A percentile compares a stretch with the other conserved stretches of the same genome.
These are phyloP conservation scores for Escarpia spicata DNA, from an alignment of 2,888 invertebrate species.

Conservation along the genomic window DNA sequence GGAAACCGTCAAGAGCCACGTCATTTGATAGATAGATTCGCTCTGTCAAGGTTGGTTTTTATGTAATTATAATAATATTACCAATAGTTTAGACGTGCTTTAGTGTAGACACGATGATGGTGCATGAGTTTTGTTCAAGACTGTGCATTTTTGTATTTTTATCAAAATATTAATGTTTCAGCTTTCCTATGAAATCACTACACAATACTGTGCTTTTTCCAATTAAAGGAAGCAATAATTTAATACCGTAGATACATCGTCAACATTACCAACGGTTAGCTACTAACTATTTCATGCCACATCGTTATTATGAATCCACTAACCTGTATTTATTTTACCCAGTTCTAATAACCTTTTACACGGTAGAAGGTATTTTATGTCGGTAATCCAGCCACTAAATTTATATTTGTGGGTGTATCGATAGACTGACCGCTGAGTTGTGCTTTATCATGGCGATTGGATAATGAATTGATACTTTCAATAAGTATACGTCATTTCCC, in stretches of 20 bases:
- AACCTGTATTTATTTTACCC: neutral
- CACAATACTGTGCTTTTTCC: too few species aligned
- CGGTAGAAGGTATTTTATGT: neutral
- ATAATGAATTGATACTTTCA: neutral
- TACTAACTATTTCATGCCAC: too few species aligned
- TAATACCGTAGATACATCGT: neutral
- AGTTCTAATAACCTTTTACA: neutral
- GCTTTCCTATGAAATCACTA: too few species aligned
- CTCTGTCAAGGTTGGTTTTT: slow-evolving; percentile 3
- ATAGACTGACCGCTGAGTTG: too few species aligned
- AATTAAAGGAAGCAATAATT: too few species aligned
- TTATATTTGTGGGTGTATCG: neutral
- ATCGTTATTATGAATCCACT: neutral
- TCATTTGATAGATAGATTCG: neutral
- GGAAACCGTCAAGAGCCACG: neutral
- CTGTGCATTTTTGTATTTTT: too few species aligned
- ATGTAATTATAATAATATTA: neutral
- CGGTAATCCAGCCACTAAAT: neutral
- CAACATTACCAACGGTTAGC: too few species aligned
- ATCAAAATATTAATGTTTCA: too few species aligned
- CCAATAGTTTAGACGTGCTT: neutral
- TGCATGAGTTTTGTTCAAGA: too few species aligned
- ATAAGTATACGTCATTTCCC: neutral
- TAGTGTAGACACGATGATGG: too few species aligned
- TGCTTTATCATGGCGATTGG: neutral